Evolutionary conservation across 2,113 vertebrate genomes (phyloP).

Genomic region (Campylorhamphus procurvoides): DNA sequence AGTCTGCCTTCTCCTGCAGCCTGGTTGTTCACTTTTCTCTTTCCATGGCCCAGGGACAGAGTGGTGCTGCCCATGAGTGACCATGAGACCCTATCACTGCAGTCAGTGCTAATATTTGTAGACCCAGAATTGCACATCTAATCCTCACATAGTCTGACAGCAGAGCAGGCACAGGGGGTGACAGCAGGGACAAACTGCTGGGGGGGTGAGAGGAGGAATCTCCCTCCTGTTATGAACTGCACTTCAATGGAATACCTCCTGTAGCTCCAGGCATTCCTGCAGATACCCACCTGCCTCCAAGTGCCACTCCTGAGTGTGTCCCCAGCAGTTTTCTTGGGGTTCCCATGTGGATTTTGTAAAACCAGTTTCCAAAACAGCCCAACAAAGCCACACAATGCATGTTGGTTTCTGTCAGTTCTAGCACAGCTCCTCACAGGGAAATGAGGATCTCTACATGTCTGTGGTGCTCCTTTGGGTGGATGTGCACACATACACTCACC

Average conservation of each 20-base stretch:
- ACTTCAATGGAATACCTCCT: neutral
- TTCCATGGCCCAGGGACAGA: neutral
- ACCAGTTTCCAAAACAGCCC: neutral
- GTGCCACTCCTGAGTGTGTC: neutral
- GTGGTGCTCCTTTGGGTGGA: neutral
- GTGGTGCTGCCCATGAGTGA: neutral
- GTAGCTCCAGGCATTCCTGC: neutral
- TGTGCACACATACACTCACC: neutral
- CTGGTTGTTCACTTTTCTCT: neutral
- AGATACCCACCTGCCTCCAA: neutral
- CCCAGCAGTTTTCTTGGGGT: neutral
- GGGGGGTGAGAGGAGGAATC: neutral
- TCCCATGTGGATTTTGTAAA: neutral
- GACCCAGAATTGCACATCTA: neutral
- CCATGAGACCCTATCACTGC: rapidly evolving
- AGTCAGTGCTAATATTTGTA: neutral
- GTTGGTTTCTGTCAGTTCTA: neutral
- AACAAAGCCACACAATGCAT: neutral
- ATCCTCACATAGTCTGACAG: neutral
- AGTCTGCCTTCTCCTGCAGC: neutral
- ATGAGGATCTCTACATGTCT: neutral
- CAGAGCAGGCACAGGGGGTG: neutral
- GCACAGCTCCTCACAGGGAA: neutral
- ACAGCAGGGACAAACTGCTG: neutral
- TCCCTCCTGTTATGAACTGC: neutral